Evolutionary conservation across 2,797 vertebrate species (phyloP).

Genomic region (Craterocephalus amniculus): DNA sequence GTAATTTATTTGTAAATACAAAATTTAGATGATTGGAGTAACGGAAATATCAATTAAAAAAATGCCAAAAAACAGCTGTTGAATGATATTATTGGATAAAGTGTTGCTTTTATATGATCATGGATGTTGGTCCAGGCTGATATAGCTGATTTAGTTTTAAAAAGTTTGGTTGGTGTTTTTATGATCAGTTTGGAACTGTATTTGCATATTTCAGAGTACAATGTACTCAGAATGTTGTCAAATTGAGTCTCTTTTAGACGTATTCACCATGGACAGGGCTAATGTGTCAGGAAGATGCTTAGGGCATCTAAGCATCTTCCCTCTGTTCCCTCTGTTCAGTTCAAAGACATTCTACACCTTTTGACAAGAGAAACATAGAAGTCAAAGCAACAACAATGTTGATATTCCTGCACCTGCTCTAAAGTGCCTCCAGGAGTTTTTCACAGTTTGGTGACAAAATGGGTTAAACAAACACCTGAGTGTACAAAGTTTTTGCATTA

Average conservation of each 20-base stretch:
- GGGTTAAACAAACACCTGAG: slow-evolving; percentile 29
- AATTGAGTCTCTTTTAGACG: slow-evolving; percentile 43
- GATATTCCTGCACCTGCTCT: slow-evolving; percentile 61
- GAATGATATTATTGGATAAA: not conserved
- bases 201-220: slow-evolving; percentile 46
- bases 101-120: slow-evolving; percentile 1
- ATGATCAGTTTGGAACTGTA: slow-evolving; percentile 16
- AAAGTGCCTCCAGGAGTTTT: slow-evolving; percentile 56
- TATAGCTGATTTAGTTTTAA: slow-evolving; percentile 7
- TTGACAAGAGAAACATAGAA: slow-evolving; percentile 65
- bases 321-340: slow-evolving; percentile 38
- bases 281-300: slow-evolving; percentile 53
- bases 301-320: slow-evolving; percentile 45
- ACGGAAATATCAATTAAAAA: not conserved
- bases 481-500: slow-evolving; percentile 16
- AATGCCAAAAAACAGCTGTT: no score
- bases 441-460: slow-evolving; percentile 45
- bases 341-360: slow-evolving; percentile 55
- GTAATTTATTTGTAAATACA: no score
- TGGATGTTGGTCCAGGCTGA: not conserved
- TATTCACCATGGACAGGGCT: slow-evolving; percentile 50
- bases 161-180: not conserved
- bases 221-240: slow-evolving; percentile 33
- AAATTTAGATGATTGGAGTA: not conserved
- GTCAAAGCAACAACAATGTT: slow-evolving; percentile 53